phyloP scores from a whole-genome alignment of 2,888 invertebrate species.

The Autographa pulchrina region DNA sequence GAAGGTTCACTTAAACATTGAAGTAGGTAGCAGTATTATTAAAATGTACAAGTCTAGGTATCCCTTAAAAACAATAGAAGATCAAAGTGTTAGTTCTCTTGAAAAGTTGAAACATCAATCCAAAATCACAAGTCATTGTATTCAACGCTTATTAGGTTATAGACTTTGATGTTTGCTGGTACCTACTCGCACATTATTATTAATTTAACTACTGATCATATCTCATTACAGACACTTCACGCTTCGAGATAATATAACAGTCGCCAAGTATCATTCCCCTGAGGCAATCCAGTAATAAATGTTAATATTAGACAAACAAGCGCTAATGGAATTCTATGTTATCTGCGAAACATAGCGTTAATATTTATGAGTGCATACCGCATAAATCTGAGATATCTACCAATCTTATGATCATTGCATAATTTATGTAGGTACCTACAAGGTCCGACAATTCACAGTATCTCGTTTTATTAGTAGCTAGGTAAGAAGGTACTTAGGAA shows the following conservation, averaged over 20 bases:
- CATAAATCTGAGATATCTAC: conserved; percentile 44
- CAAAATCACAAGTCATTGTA: background rate
- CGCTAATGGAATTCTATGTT: conserved; percentile 24
- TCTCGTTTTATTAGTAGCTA: conserved; percentile 12
- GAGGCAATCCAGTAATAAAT: conserved; percentile 16
- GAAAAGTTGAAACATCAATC: background rate
- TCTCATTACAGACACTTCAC: background rate
- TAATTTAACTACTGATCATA: conserved; percentile 1
- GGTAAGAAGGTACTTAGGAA: background rate
- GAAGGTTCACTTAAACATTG: too few species aligned
- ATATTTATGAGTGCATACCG: conserved; percentile 38
- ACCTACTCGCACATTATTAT: background rate
- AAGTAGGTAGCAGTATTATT: too few species aligned
- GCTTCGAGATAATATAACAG: background rate
- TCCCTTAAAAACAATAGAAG: too few species aligned
- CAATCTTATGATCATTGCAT: conserved; percentile 12
- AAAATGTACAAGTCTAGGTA: too few species aligned
- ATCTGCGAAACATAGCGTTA: conserved; percentile 20
- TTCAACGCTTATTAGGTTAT: background rate
- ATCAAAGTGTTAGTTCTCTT: background rate
- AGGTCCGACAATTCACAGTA: conserved; percentile 3
- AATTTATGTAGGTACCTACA: conserved; percentile 29
- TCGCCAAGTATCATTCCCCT: conserved; percentile 5
- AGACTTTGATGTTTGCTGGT: background rate
- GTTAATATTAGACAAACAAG: conserved; percentile 19